phyloP scores from a whole-genome alignment of 2,797 vertebrate genomes.

The Tinamus major region DNA sequence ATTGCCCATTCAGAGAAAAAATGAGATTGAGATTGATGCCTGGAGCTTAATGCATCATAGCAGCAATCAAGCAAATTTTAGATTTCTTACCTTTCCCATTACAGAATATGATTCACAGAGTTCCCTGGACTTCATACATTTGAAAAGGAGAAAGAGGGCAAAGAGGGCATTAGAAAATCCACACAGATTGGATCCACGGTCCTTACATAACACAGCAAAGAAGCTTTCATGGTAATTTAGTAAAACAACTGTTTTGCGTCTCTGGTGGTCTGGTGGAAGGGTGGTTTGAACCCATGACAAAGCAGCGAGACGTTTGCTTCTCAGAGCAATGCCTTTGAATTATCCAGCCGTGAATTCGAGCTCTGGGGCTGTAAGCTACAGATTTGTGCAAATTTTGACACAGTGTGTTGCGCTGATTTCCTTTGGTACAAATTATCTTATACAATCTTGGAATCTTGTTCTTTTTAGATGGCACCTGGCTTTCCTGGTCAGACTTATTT shows the following conservation, averaged over 20 bases:
- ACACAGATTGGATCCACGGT: background rate
- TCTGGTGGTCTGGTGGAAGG: background rate
- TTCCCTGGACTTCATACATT: background rate
- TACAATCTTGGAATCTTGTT: background rate
- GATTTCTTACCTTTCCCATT: slow-evolving; percentile 10
- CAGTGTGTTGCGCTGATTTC: background rate
- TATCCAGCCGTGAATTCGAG: background rate
- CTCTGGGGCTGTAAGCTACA: background rate
- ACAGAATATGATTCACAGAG: background rate
- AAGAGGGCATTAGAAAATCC: background rate
- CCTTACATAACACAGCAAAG: background rate
- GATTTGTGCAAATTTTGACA: background rate
- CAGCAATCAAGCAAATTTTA: slow-evolving; percentile 32
- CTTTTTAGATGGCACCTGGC: background rate
- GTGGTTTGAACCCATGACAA: background rate
- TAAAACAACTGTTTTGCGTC: background rate
- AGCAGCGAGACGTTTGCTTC: background rate
- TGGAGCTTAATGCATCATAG: slow-evolving; percentile 42
- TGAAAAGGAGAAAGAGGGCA: background rate
- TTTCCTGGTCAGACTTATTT: background rate
- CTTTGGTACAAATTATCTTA: background rate
- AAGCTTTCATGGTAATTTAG: background rate
- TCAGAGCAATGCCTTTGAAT: background rate
- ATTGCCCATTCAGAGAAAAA: slow-evolving; percentile 32
- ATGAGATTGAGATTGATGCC: slow-evolving; percentile 21